A percentile compares a stretch with the other conserved stretches of the same genome.
These are phyloP conservation scores for Xiphophorus couchianus DNA, from an alignment of 2,113 vertebrate genomes.

Conservation along the genomic window DNA sequence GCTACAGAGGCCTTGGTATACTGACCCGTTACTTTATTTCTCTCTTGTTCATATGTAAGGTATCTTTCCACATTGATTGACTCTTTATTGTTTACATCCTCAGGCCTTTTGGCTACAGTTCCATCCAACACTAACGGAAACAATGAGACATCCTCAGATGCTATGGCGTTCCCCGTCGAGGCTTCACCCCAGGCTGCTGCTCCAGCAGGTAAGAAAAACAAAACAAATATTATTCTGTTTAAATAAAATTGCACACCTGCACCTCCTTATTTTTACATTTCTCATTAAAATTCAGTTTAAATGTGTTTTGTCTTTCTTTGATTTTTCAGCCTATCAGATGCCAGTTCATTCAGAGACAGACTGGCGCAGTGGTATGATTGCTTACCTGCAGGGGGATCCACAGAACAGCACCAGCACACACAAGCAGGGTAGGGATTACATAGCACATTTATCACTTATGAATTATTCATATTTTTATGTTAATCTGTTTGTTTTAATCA, in stretches of 20 bases:
- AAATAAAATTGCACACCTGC: background rate
- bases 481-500: background rate
- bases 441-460: too few relatives aligned
- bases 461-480: background rate
- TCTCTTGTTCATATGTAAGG: background rate
- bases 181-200: slow-evolving; percentile 32
- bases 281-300: too few relatives aligned
- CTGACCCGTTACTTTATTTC: slow-evolving; percentile 8
- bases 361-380: slow-evolving; percentile 71
- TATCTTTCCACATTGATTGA: background rate
- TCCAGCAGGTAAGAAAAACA: slow-evolving; percentile 48
- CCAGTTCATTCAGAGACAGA: slow-evolving; percentile 64
- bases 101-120: slow-evolving; percentile 79
- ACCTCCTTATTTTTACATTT: background rate
- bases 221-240: background rate
- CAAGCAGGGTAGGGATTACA: slow-evolving; percentile 62
- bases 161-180: slow-evolving; percentile 58
- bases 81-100: slow-evolving; percentile 12
- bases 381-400: slow-evolving; percentile 67
- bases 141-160: slow-evolving; percentile 52
- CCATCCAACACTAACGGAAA: slow-evolving; percentile 67
- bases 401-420: slow-evolving; percentile 48
- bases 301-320: background rate
- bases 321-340: slow-evolving; percentile 69
- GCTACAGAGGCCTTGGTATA: slow-evolving; percentile 93